phyloP scores from a whole-genome alignment of 2,797 vertebrate species.

The Acrossocheilus fasciatus region DNA sequence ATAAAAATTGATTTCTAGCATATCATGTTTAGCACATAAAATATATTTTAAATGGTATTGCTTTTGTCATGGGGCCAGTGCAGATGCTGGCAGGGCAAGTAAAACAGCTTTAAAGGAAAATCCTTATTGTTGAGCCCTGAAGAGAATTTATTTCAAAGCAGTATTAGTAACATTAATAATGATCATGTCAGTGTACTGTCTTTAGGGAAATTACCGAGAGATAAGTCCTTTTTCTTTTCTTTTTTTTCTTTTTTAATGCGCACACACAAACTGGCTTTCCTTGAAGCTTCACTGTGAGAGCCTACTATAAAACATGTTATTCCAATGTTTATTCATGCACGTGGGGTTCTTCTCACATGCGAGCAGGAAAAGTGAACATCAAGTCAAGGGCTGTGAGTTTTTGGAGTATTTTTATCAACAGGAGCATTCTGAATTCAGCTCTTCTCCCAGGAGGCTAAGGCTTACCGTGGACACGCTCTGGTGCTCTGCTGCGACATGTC shows the following conservation, averaged over 20 bases:
- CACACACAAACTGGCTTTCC: not conserved
- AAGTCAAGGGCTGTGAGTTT: slow-evolving; percentile 73
- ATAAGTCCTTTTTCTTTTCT: not conserved
- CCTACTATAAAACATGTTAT: not conserved
- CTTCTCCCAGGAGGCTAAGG: slow-evolving; percentile 86
- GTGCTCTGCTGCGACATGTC: slow-evolving; percentile 66
- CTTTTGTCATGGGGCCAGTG: not conserved
- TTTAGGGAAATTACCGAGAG: not conserved
- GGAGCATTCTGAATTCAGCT: slow-evolving; percentile 71
- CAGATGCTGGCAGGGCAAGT: not conserved
- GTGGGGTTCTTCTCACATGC: slow-evolving; percentile 75
- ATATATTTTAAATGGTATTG: not conserved
- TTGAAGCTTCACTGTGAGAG: slow-evolving; percentile 10
- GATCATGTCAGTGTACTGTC: not conserved
- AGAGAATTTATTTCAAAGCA: slow-evolving; percentile 7
- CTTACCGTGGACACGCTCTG: slow-evolving; percentile 84
- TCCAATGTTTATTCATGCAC: slow-evolving; percentile 24
- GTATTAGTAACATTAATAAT: not conserved
- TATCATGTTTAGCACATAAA: not conserved
- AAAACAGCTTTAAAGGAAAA: not conserved
- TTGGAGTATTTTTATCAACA: slow-evolving; percentile 44
- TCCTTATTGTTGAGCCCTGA: slow-evolving; percentile 11
- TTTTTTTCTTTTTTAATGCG: not conserved
- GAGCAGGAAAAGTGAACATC: slow-evolving; percentile 74
- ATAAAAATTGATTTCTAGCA: not conserved